Evolutionary conservation across 2,113 vertebrate genomes (phyloP), one percentile per base, ranked within the genome.

Genomic region (Alectura lathami): DNA sequence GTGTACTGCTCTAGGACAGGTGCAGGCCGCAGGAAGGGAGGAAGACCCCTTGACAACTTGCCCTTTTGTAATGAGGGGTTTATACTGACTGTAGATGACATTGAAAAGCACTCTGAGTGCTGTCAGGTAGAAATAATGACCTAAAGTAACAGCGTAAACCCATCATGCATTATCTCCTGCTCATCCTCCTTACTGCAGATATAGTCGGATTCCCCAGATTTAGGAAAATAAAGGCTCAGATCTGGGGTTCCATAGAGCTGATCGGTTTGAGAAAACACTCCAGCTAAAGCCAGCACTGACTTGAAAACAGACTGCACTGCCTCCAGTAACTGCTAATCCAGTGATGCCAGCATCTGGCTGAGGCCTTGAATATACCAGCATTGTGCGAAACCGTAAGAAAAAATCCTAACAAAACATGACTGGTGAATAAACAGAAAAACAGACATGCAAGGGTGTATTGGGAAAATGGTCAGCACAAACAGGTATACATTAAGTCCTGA

Each of bases 401-500:
- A 84, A 75, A 76, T 56, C 14, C 87, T 72, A n/a, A 54, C 30
- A 69, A 74, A 94, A 91, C 50, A 67, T 0, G 3, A 8, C 30
- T 34, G 24, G 18, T 30, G 56, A 85, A 91, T n/a, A 62, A 84
- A 82, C 34, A 84, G 43, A n/a, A 56, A 94, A 79, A 20, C 57
- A 90, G 66, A 17, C 0, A 5, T 38, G 24, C 1, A 9, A 4
- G 1, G 8, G 8, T 27, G n/a, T 47, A 59, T 47, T 7, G 7
- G 34, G 54, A 83, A 73, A 54, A 62, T 14, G 43, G 45, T 63
- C 45, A 70, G 78, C 53, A 82, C 62, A 83, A 81, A 64, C 5
- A 42, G 62, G 8, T 10, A 47, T 32, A 15, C 21, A 51, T 22
- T 18, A 77, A 7, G 2, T 12, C 48, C 45, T 83, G 75, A 67